phyloP scores from a whole-genome alignment of 2,113 vertebrate species.

The Anguilla japonica region DNA sequence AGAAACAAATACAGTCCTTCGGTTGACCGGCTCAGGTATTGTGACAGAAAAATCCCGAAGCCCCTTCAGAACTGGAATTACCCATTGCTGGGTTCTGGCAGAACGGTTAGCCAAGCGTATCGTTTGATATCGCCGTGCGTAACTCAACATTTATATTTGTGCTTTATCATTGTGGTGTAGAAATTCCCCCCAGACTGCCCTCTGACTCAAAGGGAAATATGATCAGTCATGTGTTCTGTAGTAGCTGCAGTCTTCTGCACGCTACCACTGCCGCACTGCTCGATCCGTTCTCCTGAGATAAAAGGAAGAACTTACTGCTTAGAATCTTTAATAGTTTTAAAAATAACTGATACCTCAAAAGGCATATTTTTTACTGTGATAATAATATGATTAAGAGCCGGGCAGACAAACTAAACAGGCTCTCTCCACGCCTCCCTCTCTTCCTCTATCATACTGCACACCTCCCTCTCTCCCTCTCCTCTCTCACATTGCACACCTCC shows the following conservation, averaged over 20 bases:
- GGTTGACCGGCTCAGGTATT: not conserved
- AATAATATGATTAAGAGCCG: too few relatives aligned
- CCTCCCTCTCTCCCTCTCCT: not conserved
- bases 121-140: not conserved
- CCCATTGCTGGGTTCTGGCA: not conserved
- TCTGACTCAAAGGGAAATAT: not conserved
- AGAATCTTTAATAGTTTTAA: too few relatives aligned
- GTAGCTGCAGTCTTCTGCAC: not conserved
- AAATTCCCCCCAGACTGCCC: not conserved
- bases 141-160: not conserved
- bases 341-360: too few relatives aligned
- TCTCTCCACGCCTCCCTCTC: not conserved
- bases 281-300: not conserved
- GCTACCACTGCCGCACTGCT: too few relatives aligned
- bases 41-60: not conserved
- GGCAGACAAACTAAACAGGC: too few relatives aligned
- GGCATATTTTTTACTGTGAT: too few relatives aligned
- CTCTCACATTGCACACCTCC: not conserved
- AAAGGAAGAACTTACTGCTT: not conserved
- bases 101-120: not conserved
- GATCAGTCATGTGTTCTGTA: not conserved
- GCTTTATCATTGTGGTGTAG: constrained; percentile 1
- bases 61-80: not conserved
- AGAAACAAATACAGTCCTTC: not conserved
- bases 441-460: not conserved